These are phyloP conservation scores for Pristionchus exspectatus DNA, from an alignment of 2,888 invertebrate genomes.

Conservation along the genomic window DNA sequence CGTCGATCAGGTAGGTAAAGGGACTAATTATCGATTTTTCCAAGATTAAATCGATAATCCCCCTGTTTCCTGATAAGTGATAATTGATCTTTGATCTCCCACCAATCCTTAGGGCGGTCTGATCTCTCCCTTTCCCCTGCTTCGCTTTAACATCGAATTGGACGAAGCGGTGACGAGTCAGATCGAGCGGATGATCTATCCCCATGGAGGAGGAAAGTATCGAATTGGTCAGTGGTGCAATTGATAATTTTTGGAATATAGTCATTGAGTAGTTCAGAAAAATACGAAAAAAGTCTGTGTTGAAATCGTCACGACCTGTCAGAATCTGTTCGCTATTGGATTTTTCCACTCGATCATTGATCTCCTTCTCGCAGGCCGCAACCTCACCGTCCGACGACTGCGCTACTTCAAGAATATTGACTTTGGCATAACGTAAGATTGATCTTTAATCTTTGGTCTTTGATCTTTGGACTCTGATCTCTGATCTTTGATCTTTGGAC, in stretches of 20 bases:
- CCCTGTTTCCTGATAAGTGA: too few species aligned
- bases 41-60: too few species aligned
- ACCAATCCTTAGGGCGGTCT: slow-evolving; percentile 11
- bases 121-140: slow-evolving; percentile 36
- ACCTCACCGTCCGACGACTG: neutral
- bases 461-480: slow-evolving; percentile 24
- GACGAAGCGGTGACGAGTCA: neutral
- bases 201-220: neutral
- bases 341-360: neutral
- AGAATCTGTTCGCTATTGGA: neutral
- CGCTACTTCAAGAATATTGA: neutral
- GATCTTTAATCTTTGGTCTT: slow-evolving; percentile 6
- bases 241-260: neutral
- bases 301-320: neutral
- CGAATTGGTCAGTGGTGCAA: neutral
- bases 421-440: neutral
- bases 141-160: slow-evolving; percentile 47
- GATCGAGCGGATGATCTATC: neutral
- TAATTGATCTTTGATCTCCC: neutral
- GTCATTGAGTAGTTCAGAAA: neutral
- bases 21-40: too few species aligned
- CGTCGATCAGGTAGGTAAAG: slow-evolving; percentile 57
- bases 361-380: neutral
- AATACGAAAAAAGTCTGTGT: neutral
- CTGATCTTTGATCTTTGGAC: neutral